Evolutionary conservation across 1,140 invertebrate species (phyloP).

Genomic region (Zaprionus capensis): DNA sequence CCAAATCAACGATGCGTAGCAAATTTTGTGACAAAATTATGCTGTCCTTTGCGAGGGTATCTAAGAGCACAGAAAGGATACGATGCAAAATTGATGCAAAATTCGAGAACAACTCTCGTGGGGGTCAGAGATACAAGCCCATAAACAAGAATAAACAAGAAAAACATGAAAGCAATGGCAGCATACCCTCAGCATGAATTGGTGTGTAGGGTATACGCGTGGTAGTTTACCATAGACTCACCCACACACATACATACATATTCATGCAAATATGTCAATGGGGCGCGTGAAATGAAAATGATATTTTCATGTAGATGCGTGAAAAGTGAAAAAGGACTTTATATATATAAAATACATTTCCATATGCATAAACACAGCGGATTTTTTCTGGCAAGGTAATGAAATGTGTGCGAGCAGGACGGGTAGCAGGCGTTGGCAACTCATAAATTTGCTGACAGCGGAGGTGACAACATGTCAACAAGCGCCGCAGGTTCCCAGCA

Average conservation of each 20-base stretch:
- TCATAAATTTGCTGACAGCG: constrained; percentile 77
- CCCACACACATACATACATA: constrained; percentile 42
- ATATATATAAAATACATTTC: constrained; percentile 2
- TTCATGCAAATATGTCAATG: constrained; percentile 66
- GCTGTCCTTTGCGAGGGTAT: constrained; percentile 5
- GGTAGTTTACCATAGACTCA: not conserved
- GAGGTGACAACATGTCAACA: constrained; percentile 81
- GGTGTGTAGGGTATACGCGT: not conserved
- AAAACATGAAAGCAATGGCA: not conserved
- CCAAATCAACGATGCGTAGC: constrained; percentile 1
- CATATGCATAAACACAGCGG: constrained; percentile 1
- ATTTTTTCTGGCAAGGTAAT: constrained; percentile 11
- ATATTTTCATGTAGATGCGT: constrained; percentile 65
- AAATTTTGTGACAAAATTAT: constrained; percentile 8
- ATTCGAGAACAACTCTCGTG: constrained; percentile 34
- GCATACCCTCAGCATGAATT: constrained; percentile 18
- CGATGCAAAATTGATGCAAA: constrained; percentile 18
- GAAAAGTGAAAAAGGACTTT: constrained; percentile 50
- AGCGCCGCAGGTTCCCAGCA: constrained; percentile 64
- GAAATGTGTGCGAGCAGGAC: constrained; percentile 1
- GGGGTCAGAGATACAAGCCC: constrained; percentile 51
- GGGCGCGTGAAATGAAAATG: constrained; percentile 65
- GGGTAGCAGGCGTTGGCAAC: constrained; percentile 30
- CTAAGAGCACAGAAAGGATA: constrained; percentile 3
- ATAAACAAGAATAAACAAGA: constrained; percentile 25